These are phyloP conservation scores for Hydrocynus forskahlii DNA, from an alignment of 2,797 vertebrate species.

Conservation along the genomic window DNA sequence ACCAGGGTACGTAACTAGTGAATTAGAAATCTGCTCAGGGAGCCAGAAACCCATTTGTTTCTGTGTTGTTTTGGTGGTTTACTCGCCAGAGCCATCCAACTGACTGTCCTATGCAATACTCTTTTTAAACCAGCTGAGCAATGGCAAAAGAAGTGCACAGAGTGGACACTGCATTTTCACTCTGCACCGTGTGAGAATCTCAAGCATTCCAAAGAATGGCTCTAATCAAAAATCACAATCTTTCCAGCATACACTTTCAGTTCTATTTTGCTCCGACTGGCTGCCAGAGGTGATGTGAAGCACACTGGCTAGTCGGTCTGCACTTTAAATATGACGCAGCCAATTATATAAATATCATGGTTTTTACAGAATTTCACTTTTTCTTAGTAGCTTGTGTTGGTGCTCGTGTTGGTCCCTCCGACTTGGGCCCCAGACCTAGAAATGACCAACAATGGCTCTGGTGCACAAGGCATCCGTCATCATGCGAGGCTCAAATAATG, in stretches of 20 bases:
- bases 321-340: background rate
- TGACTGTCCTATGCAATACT: background rate
- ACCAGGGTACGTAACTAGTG: constrained; percentile 6
- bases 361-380: background rate
- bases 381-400: background rate
- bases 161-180: background rate
- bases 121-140: background rate
- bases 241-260: background rate
- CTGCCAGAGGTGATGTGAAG: background rate
- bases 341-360: background rate
- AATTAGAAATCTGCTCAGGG: background rate
- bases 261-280: background rate
- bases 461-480: background rate
- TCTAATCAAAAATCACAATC: background rate
- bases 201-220: background rate
- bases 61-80: background rate
- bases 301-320: background rate
- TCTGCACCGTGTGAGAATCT: background rate
- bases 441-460: background rate
- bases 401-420: background rate
- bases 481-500: background rate
- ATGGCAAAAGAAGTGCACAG: background rate
- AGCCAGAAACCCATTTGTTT: background rate
- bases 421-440: background rate
- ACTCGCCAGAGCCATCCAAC: background rate